Evolutionary conservation across 2,113 vertebrate species (phyloP).

Genomic region (Notarius quadriscutis): DNA sequence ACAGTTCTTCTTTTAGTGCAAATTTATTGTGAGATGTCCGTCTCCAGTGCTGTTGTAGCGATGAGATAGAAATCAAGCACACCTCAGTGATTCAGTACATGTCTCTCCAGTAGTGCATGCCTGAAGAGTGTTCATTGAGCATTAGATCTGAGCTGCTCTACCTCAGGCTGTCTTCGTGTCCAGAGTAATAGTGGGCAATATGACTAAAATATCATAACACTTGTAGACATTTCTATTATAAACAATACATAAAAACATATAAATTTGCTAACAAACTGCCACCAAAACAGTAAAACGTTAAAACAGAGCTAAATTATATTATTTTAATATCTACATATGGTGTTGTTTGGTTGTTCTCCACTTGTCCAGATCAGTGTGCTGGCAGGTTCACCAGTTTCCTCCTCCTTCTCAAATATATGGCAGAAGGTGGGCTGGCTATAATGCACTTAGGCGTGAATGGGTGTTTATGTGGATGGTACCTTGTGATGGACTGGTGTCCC

Average conservation of each 20-base stretch:
- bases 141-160: conserved; percentile 11
- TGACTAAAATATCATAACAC: background rate
- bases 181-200: background rate
- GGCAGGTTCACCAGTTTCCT: background rate
- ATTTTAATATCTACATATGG: background rate
- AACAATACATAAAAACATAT: background rate
- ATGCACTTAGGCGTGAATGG: background rate
- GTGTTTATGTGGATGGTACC: background rate
- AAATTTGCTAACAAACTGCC: conserved; percentile 12
- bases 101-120: conserved; percentile 19
- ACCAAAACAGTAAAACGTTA: background rate
- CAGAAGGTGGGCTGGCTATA: background rate
- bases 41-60: conserved; percentile 21
- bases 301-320: background rate
- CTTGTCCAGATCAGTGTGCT: background rate
- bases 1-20: background rate
- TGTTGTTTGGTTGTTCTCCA: background rate
- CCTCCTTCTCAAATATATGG: background rate
- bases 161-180: conserved; percentile 11
- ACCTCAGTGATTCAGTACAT: conserved; percentile 16
- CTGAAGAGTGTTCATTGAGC: conserved; percentile 16
- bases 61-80: conserved; percentile 29
- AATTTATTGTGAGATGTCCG: background rate
- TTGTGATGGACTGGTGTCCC: background rate
- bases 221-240: background rate